Evolutionary conservation across 2,797 vertebrate species (phyloP), one percentile per base, ranked within the genome.

Genomic region (Paratrypauchen microcephalus): DNA sequence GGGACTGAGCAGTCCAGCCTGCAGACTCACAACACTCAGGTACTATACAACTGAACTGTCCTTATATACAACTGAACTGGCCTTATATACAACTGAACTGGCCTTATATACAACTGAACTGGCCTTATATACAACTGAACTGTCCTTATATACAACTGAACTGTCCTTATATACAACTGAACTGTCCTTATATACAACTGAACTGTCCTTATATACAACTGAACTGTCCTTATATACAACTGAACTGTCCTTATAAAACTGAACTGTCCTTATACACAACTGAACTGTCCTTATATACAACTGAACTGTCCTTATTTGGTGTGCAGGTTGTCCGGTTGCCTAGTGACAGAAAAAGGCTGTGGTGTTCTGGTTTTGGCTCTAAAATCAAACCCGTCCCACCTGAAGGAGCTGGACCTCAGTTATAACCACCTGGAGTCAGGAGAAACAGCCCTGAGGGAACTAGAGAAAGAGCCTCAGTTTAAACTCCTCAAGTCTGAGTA

Each of bases 311-410:
- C 1, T 7, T n/a, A n/a, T n/a, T n/a, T n/a, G n/a, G 61, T 75
- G 56, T 70, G 50, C 79, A 88, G 87, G 4, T 50, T 88, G 70
- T 82, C 83, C 0, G 87, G 82, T 4, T 88, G 87, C 56, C 32
- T 65, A 26, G 9, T 88, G 66, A 77, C 82, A 55, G 50, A 54
- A 0, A 0, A 0, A 0, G 84, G 83, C 2, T 84, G 81, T 60
- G 9, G 0, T 21, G 2, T 0, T 59, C 66, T 88, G 75, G 58
- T 21, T 36, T 72, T 24, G 0, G 77, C 77, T 74, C 69, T 88
- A 0, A 9, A 19, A 0, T 74, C 74, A 50, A 85, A 85, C 60
- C 69, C 81, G 0, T 72, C 68, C 8, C 63, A 83, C 12, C 76
- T 88, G 54, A 55, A 0, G 1, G 76, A 85, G 23, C 65, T 88